Evolutionary conservation across 2,888 invertebrate species (phyloP).

Genomic region (Anoplius nigerrimus): DNA sequence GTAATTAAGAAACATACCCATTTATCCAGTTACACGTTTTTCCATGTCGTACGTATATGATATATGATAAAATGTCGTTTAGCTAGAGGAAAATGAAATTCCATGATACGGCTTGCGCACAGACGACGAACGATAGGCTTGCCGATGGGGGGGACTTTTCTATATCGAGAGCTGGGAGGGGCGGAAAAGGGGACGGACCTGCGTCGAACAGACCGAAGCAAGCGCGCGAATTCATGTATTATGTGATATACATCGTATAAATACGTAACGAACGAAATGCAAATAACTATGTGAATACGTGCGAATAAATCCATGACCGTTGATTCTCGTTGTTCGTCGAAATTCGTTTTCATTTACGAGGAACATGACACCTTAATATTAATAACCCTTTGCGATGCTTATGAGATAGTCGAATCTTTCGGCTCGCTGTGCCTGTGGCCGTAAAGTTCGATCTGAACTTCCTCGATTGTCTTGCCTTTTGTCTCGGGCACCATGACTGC

Average conservation of each 20-base stretch:
- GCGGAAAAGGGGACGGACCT: not conserved
- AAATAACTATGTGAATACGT: conserved; percentile 53
- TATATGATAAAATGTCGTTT: too few species aligned
- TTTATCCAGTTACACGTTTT: too few species aligned
- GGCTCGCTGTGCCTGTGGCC: not conserved
- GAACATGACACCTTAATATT: not conserved
- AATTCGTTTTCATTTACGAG: too few species aligned
- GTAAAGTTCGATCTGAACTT: conserved; percentile 44
- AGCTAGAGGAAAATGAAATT: too few species aligned
- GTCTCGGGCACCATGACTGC: conserved; percentile 80
- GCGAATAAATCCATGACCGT: conserved; percentile 31
- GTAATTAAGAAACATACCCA: too few species aligned
- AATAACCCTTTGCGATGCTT: not conserved
- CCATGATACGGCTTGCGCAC: too few species aligned
- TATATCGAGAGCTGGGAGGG: not conserved
- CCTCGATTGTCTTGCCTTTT: conserved; percentile 48
- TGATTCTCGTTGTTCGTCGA: conserved; percentile 6
- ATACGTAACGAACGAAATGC: conserved; percentile 44
- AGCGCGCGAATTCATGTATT: conserved; percentile 44
- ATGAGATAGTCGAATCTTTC: too few species aligned
- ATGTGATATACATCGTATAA: conserved; percentile 54
- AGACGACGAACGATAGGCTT: too few species aligned
- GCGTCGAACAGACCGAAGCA: conserved; percentile 25
- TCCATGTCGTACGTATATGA: too few species aligned
- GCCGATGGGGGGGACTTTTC: too few species aligned